These are phyloP conservation scores for Megalonaias nervosa DNA, from an alignment of 1,140 invertebrate genomes.

Conservation along the genomic window DNA sequence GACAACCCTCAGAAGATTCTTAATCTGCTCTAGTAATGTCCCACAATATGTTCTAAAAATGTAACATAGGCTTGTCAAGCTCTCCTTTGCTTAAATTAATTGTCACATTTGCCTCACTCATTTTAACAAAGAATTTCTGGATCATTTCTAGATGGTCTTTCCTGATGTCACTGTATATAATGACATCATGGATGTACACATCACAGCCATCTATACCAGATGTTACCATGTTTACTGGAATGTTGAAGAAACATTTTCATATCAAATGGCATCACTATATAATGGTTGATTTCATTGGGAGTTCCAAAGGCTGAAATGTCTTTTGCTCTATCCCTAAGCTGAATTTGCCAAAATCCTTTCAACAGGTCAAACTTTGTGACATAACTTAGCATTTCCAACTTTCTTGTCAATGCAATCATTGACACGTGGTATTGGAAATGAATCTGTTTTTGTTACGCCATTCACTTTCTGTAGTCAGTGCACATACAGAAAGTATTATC, in stretches of 20 bases:
- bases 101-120: constrained; percentile 67
- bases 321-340: constrained; percentile 23
- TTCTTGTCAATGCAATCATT: background rate
- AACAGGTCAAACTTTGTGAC: constrained; percentile 38
- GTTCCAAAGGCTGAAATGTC: constrained; percentile 32
- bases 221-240: constrained; percentile 73
- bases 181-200: too few species aligned
- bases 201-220: constrained; percentile 42
- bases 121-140: constrained; percentile 43
- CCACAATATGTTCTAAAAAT: constrained; percentile 35
- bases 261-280: constrained; percentile 71
- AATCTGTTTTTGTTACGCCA: too few species aligned
- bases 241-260: constrained; percentile 68
- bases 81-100: constrained; percentile 48
- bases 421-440: too few species aligned
- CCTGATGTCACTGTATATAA: constrained; percentile 65
- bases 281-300: constrained; percentile 62
- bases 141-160: constrained; percentile 32
- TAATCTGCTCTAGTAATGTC: constrained; percentile 1
- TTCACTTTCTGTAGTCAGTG: too few species aligned
- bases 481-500: too few species aligned
- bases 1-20: too few species aligned
- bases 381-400: constrained; percentile 20
- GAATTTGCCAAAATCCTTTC: constrained; percentile 19
- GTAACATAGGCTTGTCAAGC: constrained; percentile 26